Conservation (phyloP, 2,888 invertebrate genomes). For the Campaea margaritaria region DNA sequence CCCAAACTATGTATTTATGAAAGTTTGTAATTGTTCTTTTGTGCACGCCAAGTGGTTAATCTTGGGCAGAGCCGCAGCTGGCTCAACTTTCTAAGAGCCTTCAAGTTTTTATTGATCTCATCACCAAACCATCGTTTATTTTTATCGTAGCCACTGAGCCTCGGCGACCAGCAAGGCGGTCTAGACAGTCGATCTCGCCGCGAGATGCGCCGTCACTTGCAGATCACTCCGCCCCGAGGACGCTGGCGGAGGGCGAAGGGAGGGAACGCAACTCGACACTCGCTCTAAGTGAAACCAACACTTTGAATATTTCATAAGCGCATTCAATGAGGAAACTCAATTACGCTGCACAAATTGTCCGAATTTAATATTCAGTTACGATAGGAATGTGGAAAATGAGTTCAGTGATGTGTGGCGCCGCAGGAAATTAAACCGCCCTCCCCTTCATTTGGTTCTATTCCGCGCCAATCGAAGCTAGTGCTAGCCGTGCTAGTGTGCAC, state of each 20-base stretch:
- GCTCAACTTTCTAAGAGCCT: neutral
- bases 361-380: neutral
- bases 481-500: neutral
- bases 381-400: neutral
- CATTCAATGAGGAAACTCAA: no score
- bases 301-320: no score
- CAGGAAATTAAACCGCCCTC: constrained; percentile 19
- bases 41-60: neutral
- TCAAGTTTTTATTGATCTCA: constrained; percentile 1
- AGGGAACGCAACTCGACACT: neutral
- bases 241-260: neutral
- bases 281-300: neutral
- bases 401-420: constrained; percentile 7
- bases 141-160: no score
- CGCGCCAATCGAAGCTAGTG: neutral
- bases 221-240: neutral
- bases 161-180: constrained; percentile 7
- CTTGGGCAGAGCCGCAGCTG: neutral
- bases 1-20: no score
- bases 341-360: neutral
- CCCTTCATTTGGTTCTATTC: constrained; percentile 5
- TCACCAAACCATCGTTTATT: constrained; percentile 1
- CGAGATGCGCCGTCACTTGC: constrained; percentile 4
- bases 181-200: constrained; percentile 5
- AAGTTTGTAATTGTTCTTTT: no score